Conservation (phyloP, 2,113 vertebrate species). For the Myrmecobius fasciatus region DNA sequence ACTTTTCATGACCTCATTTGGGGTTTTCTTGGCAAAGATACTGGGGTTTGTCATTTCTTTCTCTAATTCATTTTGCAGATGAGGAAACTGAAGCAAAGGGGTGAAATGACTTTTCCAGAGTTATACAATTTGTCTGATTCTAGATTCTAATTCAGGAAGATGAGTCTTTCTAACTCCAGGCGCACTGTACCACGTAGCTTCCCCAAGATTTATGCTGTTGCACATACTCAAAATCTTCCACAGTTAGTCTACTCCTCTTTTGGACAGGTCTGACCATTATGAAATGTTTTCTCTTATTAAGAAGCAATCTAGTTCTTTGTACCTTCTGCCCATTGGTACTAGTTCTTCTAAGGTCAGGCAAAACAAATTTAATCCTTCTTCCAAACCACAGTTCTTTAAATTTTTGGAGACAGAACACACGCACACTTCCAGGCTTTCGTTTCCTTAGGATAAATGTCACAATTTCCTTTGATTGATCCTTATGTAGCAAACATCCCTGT, state of each 20-base stretch:
- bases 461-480: background rate
- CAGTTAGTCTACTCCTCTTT: background rate
- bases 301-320: background rate
- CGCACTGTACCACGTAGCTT: background rate
- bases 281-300: background rate
- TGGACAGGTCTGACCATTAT: background rate
- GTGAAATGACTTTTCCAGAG: background rate
- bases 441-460: background rate
- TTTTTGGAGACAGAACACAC: background rate
- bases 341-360: background rate
- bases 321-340: background rate
- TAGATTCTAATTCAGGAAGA: background rate
- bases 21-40: background rate
- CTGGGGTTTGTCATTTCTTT: background rate
- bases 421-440: background rate
- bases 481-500: background rate
- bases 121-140: background rate
- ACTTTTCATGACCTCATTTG: background rate
- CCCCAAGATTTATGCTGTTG: background rate
- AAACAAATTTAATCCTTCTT: background rate
- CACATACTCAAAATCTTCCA: background rate
- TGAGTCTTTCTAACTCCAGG: background rate
- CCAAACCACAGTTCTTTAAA: background rate
- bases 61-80: background rate
- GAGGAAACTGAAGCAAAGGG: background rate